A percentile compares a stretch with the other conserved stretches of the same genome.
Evolutionary conservation across 2,888 invertebrate genomes (phyloP).

Genomic region (Labia minor): DNA sequence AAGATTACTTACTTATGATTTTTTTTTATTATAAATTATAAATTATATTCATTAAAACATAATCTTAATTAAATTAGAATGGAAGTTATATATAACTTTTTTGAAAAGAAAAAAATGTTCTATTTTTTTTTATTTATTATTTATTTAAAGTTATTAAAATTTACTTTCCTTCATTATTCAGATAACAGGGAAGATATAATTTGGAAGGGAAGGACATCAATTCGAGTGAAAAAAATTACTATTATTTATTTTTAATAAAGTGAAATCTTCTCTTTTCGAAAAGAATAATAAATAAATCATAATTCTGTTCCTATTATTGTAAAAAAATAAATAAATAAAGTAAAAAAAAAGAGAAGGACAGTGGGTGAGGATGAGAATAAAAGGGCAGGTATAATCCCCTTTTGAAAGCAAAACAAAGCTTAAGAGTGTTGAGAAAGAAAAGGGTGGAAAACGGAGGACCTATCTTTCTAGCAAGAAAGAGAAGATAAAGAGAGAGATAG

Average conservation of each 20-base stretch:
- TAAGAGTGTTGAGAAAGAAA: background rate
- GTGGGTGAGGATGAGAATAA: background rate
- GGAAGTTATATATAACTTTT: too few species aligned
- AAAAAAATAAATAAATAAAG: background rate
- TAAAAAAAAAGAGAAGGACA: background rate
- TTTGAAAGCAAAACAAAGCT: constrained; percentile 1
- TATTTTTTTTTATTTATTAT: too few species aligned
- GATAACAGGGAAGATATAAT: background rate
- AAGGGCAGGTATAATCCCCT: background rate
- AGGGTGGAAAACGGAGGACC: background rate
- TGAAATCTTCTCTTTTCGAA: background rate
- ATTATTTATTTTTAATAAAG: background rate
- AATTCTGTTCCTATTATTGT: background rate
- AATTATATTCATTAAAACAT: too few species aligned
- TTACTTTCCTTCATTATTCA: background rate
- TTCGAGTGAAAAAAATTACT: too few species aligned
- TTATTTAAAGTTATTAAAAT: background rate
- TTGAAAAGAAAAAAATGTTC: too few species aligned
- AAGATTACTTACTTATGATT: too few species aligned
- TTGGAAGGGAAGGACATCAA: too few species aligned
- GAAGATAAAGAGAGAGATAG: background rate
- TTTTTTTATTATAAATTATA: too few species aligned
- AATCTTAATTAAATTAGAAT: too few species aligned
- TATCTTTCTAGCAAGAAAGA: background rate
- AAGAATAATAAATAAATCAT: background rate